These are phyloP conservation scores for Drosophila burlai DNA, from an alignment of 1,140 invertebrate species.

Conservation along the genomic window DNA sequence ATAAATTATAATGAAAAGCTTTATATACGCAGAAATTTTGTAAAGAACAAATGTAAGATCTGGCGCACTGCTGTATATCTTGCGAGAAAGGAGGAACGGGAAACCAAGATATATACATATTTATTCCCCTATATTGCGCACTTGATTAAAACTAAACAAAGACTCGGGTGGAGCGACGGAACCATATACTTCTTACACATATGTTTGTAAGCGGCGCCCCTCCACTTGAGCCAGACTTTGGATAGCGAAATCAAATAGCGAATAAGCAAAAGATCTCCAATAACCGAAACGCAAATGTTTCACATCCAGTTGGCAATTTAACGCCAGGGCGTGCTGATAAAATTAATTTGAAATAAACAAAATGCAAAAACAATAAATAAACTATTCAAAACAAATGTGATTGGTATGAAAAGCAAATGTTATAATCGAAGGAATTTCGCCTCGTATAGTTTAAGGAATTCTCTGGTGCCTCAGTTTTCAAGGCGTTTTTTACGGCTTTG, in stretches of 20 bases:
- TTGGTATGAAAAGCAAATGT: slow-evolving; percentile 24
- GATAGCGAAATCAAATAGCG: slow-evolving; percentile 34
- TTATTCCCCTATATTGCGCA: slow-evolving; percentile 34
- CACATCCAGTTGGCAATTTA: slow-evolving; percentile 34
- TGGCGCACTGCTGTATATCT: neutral
- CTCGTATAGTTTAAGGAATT: neutral
- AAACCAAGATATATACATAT: neutral
- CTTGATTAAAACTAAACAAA: slow-evolving; percentile 42
- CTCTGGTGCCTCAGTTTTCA: neutral
- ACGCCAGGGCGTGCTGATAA: slow-evolving; percentile 36
- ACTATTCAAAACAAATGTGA: slow-evolving; percentile 22
- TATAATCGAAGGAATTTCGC: slow-evolving; percentile 6
- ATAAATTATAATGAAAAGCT: neutral
- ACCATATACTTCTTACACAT: neutral
- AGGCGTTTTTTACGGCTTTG: slow-evolving; percentile 1
- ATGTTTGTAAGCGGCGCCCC: neutral
- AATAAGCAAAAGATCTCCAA: slow-evolving; percentile 17
- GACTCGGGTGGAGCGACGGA: neutral
- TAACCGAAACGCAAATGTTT: slow-evolving; percentile 30
- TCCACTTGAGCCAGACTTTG: slow-evolving; percentile 31
- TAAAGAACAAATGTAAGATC: slow-evolving; percentile 1
- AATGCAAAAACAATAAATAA: slow-evolving; percentile 27
- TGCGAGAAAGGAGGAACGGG: neutral
- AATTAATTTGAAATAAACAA: slow-evolving; percentile 23
- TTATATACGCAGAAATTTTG: too few relatives aligned